Evolutionary conservation across 1,140 invertebrate genomes (phyloP).

Genomic region (Leptoteleia sp.): DNA sequence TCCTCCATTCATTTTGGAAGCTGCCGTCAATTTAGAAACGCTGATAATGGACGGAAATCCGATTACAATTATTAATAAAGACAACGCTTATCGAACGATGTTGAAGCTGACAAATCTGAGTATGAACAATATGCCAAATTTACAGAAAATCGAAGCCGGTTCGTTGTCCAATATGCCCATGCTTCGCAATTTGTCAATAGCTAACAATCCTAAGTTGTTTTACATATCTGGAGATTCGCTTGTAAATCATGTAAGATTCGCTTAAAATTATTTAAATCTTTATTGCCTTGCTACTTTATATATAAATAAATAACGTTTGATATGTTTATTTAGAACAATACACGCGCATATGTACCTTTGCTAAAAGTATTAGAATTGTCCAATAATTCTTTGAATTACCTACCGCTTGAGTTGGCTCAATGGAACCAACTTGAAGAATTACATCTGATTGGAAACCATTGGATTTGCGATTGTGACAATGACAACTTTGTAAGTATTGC

Average conservation of each 20-base stretch:
- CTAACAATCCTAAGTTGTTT: conserved; percentile 83
- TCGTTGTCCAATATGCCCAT: conserved; percentile 81
- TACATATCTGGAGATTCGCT: conserved; percentile 82
- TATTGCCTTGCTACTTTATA: too few relatives aligned
- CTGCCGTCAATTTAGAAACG: conserved; percentile 82
- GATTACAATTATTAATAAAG: conserved; percentile 83
- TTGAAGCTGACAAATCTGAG: conserved; percentile 83
- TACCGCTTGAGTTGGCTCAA: conserved; percentile 82
- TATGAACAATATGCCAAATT: conserved; percentile 84
- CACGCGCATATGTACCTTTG: conserved; percentile 80
- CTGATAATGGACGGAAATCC: conserved; percentile 87
- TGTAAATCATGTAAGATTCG: conserved; percentile 61
- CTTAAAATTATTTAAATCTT: too few relatives aligned
- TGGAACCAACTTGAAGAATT: conserved; percentile 86
- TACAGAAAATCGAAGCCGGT: conserved; percentile 82
- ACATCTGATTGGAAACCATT: conserved; percentile 86
- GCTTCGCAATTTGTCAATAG: conserved; percentile 81
- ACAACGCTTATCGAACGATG: conserved; percentile 83
- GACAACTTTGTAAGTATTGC: conserved; percentile 84
- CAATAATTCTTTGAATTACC: conserved; percentile 85
- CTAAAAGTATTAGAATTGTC: conserved; percentile 85
- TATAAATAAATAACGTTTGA: too few relatives aligned
- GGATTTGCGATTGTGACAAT: conserved; percentile 88
- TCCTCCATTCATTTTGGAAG: conserved; percentile 83
- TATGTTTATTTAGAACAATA: conserved; percentile 35